Percentiles rank a stretch among this genome's conserved stretches.
These are phyloP conservation scores for Anser cygnoides DNA, from an alignment of 2,113 vertebrate genomes.

Conservation along the genomic window DNA sequence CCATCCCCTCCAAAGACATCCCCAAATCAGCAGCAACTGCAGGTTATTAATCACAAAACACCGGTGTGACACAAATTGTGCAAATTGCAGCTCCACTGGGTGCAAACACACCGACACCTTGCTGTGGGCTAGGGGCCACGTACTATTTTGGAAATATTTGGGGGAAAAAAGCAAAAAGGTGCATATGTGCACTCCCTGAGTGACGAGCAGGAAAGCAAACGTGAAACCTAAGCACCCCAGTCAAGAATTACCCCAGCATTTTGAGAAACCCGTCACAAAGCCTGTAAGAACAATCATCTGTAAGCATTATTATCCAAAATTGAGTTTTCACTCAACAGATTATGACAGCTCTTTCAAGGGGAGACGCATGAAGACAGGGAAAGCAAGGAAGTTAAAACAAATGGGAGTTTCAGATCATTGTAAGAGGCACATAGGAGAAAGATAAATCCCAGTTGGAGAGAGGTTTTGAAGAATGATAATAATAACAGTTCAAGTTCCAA, in stretches of 20 bases:
- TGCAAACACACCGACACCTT: accelerated
- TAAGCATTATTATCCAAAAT: not conserved
- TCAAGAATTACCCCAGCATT: not conserved
- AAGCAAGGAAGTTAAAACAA: constrained; percentile 20
- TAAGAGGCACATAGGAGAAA: not conserved
- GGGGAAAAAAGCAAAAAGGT: too few species aligned
- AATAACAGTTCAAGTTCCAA: not conserved
- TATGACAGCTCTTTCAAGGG: not conserved
- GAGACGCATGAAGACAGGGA: not conserved
- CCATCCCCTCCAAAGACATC: not conserved
- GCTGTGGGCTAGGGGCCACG: not conserved
- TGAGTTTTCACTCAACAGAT: not conserved
- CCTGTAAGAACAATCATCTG: not conserved
- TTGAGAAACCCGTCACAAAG: not conserved
- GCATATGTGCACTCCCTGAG: not conserved
- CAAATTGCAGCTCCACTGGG: not conserved
- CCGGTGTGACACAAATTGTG: not conserved
- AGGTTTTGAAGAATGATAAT: not conserved
- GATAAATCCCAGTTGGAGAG: not conserved
- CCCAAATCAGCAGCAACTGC: not conserved
- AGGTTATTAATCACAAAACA: not conserved
- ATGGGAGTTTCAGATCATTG: not conserved
- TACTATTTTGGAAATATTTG: not conserved
- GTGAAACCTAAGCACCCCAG: not conserved
- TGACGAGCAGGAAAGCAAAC: not conserved